Conservation (phyloP, 2,888 invertebrate genomes). For the Amphimallon solstitiale region DNA sequence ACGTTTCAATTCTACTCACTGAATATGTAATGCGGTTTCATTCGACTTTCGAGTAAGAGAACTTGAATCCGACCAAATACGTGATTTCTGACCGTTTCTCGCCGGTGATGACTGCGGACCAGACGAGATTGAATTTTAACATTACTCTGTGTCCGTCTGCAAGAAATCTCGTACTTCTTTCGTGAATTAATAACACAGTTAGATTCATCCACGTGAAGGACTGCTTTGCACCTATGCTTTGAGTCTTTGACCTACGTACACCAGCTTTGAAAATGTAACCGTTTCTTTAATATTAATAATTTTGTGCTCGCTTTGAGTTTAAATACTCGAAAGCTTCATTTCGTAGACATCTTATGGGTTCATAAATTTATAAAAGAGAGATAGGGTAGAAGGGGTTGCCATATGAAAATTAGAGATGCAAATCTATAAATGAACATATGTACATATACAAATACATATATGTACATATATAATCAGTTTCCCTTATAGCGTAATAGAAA, state of each 20-base stretch:
- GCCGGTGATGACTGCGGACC: background rate
- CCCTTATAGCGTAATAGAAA: too few relatives aligned
- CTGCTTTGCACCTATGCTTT: background rate
- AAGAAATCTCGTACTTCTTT: slow-evolving; percentile 3
- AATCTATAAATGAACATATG: too few relatives aligned
- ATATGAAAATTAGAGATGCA: too few relatives aligned
- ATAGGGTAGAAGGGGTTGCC: background rate
- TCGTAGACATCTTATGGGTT: background rate
- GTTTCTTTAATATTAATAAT: slow-evolving; percentile 1
- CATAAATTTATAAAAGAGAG: background rate
- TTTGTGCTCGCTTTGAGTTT: background rate
- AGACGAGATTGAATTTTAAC: slow-evolving; percentile 19
- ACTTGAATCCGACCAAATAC: slow-evolving; percentile 38
- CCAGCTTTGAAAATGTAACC: background rate
- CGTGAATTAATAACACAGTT: slow-evolving; percentile 14
- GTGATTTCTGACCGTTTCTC: slow-evolving; percentile 42
- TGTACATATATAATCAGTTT: too few relatives aligned
- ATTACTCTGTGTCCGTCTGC: background rate
- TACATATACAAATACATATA: too few relatives aligned
- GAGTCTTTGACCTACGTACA: background rate
- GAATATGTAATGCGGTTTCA: slow-evolving; percentile 54
- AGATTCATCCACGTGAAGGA: background rate
- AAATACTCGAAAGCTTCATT: background rate
- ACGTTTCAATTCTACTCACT: slow-evolving; percentile 55
- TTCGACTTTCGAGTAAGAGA: slow-evolving; percentile 32